Base-by-base conservation (phyloP, 2,888 invertebrate genomes). In the Ectemnius continuus region DNA sequence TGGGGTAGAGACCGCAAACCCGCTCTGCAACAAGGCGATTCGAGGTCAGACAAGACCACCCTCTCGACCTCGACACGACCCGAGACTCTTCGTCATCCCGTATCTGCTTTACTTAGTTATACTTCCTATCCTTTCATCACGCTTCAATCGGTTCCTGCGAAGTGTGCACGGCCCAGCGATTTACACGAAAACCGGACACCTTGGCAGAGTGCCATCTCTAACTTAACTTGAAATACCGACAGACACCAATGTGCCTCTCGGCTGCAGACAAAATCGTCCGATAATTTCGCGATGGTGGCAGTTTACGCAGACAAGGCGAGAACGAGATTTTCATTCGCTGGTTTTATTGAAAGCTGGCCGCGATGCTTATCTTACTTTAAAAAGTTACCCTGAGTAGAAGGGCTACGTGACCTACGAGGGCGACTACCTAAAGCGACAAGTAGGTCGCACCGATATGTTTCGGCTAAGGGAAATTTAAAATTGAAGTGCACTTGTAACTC, bases 1-100 rank as follows among this genome's bases (percentile, higher is more conserved):
- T 96, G 95, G 0, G 97, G 97, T 65, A 96, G 91, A 14, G 95
- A 94, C 80, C 94, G 92, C 69, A 97, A 91, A 61, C 97, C 97
- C 64, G 97, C 94, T 88, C 97, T 97, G 92, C 48, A 93, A 92
- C 70, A 75, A 76, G 72, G 60, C 60, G 71, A 80, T 77, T 76
- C 73, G 67, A 60, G 80, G 79, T 80, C 74, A 78, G 65, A 76
- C 75, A 67, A 72, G 71, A 70, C 65, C 72, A 66, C 45, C 47
- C 59, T 59, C 52, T 36, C 61, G 67, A 78, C 72, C 74, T 62
- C 73, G 59, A 82, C 68, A 59, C 61, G 70, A 73, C 71, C 71
- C 64, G 48, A 46, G 23, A 56, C 36, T 58, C 69, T 52, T 75
- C 72, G 67, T 77, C 76, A 79, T 58, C 73, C 52, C 52, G 46